Base-by-base conservation (phyloP, 2,888 invertebrate species). In the Aporophyla lueneburgensis region DNA sequence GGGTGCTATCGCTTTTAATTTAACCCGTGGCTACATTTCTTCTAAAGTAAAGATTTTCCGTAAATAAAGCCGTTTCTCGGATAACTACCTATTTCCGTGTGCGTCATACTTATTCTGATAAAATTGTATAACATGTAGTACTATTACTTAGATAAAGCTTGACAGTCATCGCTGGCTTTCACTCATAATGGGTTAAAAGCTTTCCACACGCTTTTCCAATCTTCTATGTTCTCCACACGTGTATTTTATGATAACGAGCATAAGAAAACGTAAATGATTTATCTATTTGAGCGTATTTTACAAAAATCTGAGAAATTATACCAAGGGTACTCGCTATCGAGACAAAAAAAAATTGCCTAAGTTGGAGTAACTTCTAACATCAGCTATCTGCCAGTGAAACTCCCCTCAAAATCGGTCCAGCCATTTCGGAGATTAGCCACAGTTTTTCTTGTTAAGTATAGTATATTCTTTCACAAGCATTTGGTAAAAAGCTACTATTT, bases 81-180 rank as follows among this genome's bases (percentile, higher is more conserved):
- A 40, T 33, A 58, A 33, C 24, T 61, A 46, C 53, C 62, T 16
- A 33, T 24, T 75, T 16, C 63, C 63, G 24, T 56, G 49, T 76
- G 21, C 56, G 49, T 58, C 56, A 77, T 58, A 33, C 1, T 33
- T 33, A n/a, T 12, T 4, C 40, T 49, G 79, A 70, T 76, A 76
- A 76, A 27, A n/a, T 58, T 14, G 5, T 24, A 46, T 59, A 24
- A 54, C 46, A 49, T 61, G 27, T 46, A 67, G 3, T 0, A n/a
- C n/a, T 7, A 74, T 59, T 53, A 67, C 16, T 14, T n/a, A 49
- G 68, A 61, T 78, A 61, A 68, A 53, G 16, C 21, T 24, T 77
- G 43, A 51, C 58, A 14, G 5, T 16, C 14, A 12, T 33, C 21
- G 7, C 68, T 5, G 33, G 53, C 56, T 56, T 76, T 65, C 12